A percentile compares a stretch with the other conserved stretches of the same genome.
phyloP scores from a whole-genome alignment of 2,888 invertebrate genomes.

The Rotaria socialis region DNA sequence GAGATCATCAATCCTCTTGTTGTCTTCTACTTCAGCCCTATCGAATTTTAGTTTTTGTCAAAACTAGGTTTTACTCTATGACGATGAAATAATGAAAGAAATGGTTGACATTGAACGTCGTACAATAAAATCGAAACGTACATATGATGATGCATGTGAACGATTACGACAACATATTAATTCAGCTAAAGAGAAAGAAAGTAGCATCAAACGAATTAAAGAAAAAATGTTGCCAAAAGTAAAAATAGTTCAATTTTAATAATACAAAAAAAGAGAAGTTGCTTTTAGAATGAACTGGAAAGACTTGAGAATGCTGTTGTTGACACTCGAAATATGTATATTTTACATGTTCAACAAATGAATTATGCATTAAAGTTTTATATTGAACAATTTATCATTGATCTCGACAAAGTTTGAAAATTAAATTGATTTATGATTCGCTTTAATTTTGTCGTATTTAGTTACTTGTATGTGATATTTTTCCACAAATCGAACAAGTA shows the following conservation, averaged over 20 bases:
- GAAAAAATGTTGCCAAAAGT: not conserved
- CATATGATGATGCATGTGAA: conserved; percentile 23
- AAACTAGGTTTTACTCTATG: not conserved
- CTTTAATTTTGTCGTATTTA: not conserved
- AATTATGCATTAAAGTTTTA: conserved; percentile 31
- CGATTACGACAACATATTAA: not conserved
- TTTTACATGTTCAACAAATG: not conserved
- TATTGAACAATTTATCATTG: conserved; percentile 3
- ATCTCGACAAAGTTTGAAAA: not conserved
- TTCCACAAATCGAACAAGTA: not conserved
- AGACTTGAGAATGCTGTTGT: not conserved
- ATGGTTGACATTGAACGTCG: not conserved
- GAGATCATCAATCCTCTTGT: too few relatives aligned
- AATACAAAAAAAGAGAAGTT: too few relatives aligned
- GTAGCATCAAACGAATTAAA: not conserved
- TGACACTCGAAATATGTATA: conserved; percentile 13
- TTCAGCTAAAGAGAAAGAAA: not conserved
- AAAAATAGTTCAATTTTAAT: not conserved
- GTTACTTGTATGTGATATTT: conserved; percentile 19
- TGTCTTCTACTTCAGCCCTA: too few relatives aligned
- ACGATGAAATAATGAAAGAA: conserved; percentile 12
- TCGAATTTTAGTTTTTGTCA: too few relatives aligned
- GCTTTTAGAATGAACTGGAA: not conserved
- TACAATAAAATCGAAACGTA: not conserved
- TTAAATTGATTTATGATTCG: not conserved